Base-by-base conservation (phyloP, 2,888 invertebrate species). In the Thereva unica region DNA sequence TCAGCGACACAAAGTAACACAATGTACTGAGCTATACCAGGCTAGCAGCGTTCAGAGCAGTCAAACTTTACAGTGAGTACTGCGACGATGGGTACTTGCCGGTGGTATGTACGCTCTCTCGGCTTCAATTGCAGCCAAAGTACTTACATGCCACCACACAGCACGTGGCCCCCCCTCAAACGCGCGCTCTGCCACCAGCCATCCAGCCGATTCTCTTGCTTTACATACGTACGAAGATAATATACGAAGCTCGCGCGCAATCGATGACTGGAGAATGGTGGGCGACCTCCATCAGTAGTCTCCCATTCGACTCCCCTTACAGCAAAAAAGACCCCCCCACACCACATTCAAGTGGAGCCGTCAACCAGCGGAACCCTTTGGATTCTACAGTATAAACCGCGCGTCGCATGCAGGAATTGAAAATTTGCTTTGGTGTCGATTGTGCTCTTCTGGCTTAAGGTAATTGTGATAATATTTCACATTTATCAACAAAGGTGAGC, bases 11-110 rank as follows among this genome's bases (percentile, higher is more conserved):
- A 63, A 69, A 70, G 70, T 79, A 79, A 77, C 76, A 71, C 71
- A 71, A 75, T 78, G 80, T 80, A 80, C 80, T 80, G 80, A 80
- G 78, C 74, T 75, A 71, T 74, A 79, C 75, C 79, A 80, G 80
- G 80, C 76, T 74, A 72, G 23, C 81, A 80, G 80, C 69, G 69
- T 68, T 38, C 52, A 53, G 57, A 74, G 75, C 68, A 73, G 68
- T 71, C 68, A 69, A 75, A 74, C 74, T 77, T 79, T 80, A 79
- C 80, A 80, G 76, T 77, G 77, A 75, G 74, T 79, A 78, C 75
- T 71, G 72, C 45, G 47, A 53, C 42, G 42, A 47, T 37, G 23
- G 41, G 63, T 55, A 55, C 56, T 64, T 49, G 57, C 10, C 45
- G 9, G 9, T 49, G 3, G 38, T 50, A 44, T 37, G 53, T 64